phyloP scores from a whole-genome alignment of 92 coral and sea anemone genomes.

The Muricea muricata region DNA sequence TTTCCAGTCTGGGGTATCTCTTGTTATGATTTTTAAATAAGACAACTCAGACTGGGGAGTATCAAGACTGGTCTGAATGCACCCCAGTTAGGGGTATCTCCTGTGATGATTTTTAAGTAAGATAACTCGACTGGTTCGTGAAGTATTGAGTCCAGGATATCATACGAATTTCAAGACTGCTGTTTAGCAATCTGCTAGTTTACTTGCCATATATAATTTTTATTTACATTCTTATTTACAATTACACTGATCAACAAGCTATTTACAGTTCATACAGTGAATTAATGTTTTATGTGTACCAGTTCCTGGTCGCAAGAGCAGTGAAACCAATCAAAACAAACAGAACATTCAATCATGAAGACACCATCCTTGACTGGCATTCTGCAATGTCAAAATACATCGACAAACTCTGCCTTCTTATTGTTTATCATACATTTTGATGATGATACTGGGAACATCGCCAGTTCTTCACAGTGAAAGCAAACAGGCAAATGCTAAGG shows the following conservation, averaged over 20 bases:
- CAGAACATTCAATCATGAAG: not conserved
- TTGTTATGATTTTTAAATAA: no score
- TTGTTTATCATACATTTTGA: not conserved
- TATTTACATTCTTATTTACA: not conserved
- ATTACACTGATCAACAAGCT: not conserved
- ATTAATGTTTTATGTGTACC: not conserved
- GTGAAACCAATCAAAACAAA: not conserved
- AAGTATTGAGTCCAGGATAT: no score
- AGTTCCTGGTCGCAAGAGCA: not conserved
- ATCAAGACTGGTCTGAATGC: no score
- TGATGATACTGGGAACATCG: not conserved
- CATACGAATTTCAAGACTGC: no score
- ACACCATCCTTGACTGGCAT: not conserved
- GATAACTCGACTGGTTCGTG: no score
- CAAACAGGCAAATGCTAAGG: not conserved
- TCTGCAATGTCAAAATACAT: not conserved
- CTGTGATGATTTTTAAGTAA: no score
- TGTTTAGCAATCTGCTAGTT: not conserved
- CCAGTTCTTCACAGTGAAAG: not conserved
- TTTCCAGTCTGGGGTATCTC: no score
- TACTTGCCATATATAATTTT: not conserved
- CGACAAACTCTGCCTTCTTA: not conserved
- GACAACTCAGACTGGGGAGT: no score
- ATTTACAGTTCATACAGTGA: no score
- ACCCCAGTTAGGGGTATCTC: no score